Conservation (phyloP, 1,140 invertebrate genomes). For the Drosophila mayri region DNA sequence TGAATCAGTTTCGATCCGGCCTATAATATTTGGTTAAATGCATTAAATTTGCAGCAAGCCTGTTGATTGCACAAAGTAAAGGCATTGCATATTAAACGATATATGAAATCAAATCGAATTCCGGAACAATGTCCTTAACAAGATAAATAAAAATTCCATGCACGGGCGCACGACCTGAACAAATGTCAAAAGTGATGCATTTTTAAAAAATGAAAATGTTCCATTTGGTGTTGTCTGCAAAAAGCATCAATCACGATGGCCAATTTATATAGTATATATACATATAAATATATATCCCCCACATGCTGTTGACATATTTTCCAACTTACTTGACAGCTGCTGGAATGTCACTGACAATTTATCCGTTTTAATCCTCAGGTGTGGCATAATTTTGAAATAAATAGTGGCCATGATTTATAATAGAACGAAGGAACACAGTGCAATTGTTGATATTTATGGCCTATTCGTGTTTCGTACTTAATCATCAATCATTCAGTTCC, state of each 20-base stretch:
- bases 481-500: slow-evolving; percentile 52
- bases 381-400: slow-evolving; percentile 50
- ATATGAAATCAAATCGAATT: slow-evolving; percentile 7
- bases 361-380: slow-evolving; percentile 52
- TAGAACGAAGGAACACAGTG: not conserved
- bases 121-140: slow-evolving; percentile 10
- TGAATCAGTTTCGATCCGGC: slow-evolving; percentile 40
- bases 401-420: slow-evolving; percentile 32
- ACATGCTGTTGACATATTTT: slow-evolving; percentile 54
- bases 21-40: slow-evolving; percentile 41
- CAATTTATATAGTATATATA: slow-evolving; percentile 59
- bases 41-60: slow-evolving; percentile 44
- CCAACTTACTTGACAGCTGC: slow-evolving; percentile 56
- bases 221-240: not conserved
- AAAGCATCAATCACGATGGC: slow-evolving; percentile 39
- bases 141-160: not conserved
- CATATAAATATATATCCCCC: not conserved
- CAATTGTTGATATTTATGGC: slow-evolving; percentile 1
- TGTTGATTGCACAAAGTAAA: slow-evolving; percentile 49
- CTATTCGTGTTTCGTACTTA: slow-evolving; percentile 31
- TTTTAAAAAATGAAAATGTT: slow-evolving; percentile 20
- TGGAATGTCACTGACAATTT: slow-evolving; percentile 44
- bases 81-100: slow-evolving; percentile 18
- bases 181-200: slow-evolving; percentile 3
- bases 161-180: not conserved